phyloP scores from a whole-genome alignment of 1,140 invertebrate genomes.

The Orius insidiosus region DNA sequence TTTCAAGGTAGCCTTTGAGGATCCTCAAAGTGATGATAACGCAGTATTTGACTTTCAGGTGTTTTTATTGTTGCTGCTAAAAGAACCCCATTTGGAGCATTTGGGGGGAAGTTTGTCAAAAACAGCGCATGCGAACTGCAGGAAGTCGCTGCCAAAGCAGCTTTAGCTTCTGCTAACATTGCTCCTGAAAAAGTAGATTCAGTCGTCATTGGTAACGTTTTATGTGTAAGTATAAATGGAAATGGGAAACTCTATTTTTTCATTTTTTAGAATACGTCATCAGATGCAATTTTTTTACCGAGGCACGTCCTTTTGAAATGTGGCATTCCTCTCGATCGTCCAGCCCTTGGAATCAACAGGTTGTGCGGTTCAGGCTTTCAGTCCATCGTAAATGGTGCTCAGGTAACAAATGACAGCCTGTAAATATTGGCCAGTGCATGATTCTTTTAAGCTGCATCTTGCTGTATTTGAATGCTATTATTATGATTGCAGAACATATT shows the following conservation, averaged over 20 bases:
- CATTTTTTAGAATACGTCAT: conserved; percentile 52
- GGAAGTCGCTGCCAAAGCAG: conserved; percentile 62
- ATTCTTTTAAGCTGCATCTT: too few relatives aligned
- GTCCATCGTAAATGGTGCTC: conserved; percentile 73
- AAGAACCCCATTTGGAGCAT: conserved; percentile 96
- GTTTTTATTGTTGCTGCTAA: conserved; percentile 94
- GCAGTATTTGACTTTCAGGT: conserved; percentile 36
- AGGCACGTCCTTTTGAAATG: conserved; percentile 68
- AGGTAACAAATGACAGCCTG: conserved; percentile 40
- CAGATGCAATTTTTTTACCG: conserved; percentile 78
- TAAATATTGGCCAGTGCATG: too few relatives aligned
- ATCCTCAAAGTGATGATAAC: too few relatives aligned
- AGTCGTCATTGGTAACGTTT: too few relatives aligned
- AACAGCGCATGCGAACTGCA: conserved; percentile 69
- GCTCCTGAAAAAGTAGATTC: conserved; percentile 38
- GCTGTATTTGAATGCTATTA: too few relatives aligned
- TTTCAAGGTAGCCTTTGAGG: too few relatives aligned
- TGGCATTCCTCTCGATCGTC: conserved; percentile 66
- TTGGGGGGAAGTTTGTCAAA: conserved; percentile 81
- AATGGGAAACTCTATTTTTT: conserved; percentile 20
- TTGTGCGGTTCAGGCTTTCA: conserved; percentile 83
- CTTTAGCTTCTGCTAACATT: conserved; percentile 62
- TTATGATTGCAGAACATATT: conserved; percentile 55
- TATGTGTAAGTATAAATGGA: too few relatives aligned
- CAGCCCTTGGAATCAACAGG: conserved; percentile 70